phyloP scores from a whole-genome alignment of 2,888 invertebrate genomes.

The Agapetus fuscipes region DNA sequence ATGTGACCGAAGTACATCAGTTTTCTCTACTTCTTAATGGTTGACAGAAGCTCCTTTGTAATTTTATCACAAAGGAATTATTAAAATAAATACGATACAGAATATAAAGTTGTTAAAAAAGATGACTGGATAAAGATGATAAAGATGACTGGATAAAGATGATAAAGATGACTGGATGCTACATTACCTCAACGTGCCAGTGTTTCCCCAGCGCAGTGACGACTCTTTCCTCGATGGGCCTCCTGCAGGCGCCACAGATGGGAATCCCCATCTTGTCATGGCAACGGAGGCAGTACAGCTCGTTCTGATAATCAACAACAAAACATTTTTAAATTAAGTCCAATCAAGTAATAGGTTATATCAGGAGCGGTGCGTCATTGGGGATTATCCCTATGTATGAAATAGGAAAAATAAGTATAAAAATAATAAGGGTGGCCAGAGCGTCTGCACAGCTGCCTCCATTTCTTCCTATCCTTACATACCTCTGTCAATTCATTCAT shows the following conservation, averaged over 20 bases:
- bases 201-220: conserved; percentile 97
- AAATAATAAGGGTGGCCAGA: too few species aligned
- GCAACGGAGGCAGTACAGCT: conserved; percentile 93
- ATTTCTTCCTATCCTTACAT: too few species aligned
- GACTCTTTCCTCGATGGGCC: conserved; percentile 97
- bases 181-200: conserved; percentile 94
- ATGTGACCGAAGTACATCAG: too few species aligned
- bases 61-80: too few species aligned
- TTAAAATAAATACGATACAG: too few species aligned
- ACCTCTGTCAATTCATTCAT: too few species aligned
- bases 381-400: too few species aligned
- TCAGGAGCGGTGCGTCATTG: too few species aligned
- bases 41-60: too few species aligned
- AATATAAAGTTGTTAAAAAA: not conserved
- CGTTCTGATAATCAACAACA: conserved; percentile 57
- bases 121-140: not conserved
- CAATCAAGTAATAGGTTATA: not conserved
- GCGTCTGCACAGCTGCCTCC: too few species aligned
- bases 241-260: conserved; percentile 98
- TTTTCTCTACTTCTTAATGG: too few species aligned
- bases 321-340: conserved; percentile 2
- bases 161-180: not conserved
- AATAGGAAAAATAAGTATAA: too few species aligned
- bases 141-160: not conserved
- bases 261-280: conserved; percentile 99